Base-by-base conservation (phyloP, 2,797 vertebrate genomes). In the Lacerta viridis region DNA sequence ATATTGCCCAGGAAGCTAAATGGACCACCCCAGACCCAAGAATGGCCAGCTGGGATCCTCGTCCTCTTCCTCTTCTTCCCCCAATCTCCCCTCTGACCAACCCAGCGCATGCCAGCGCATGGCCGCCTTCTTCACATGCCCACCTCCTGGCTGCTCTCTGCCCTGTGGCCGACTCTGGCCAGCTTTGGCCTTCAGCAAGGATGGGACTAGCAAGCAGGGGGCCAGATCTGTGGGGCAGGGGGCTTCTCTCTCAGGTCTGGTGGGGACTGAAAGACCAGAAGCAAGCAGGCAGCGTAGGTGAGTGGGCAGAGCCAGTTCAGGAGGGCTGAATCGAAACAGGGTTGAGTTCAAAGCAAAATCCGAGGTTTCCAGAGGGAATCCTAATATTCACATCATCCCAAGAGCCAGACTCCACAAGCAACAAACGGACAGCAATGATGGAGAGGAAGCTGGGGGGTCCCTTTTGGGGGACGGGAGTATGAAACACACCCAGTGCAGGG, bases 371-470 rank as follows among this genome's bases (percentile, higher is more conserved):
- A 5, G 79, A 23, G 33, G 55, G 46, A 78, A n/a, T 7, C 2
- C 36, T 7, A 50, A 46, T n/a, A 2, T 17, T 55, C 17, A 36
- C 18, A 23, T 33, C 29, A 23, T 33, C 29, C 46, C 50, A 80
- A 4, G 2, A 3, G 23, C 17, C 78, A 20, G 17, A 1, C 50
- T 20, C 15, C 1, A 1, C 6, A 3, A 29, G 1, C 27, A 4
- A 2, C 11, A 11, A 5, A 27, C 27, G n/a, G 25, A 15, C 36
- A 50, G 5, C 39, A 20, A 25, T 13, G 75, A 6, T n/a, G 13
- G 27, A 13, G 3, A 27, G 77, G 18, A 55, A 55, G 50, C 2
- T 11, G 76, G 43, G 75, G 17, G 46, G 25, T 7, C 0, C 25
- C 43, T n/a, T 29, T 1, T 50, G 77, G 18, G 27, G 27, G 46